Evolutionary conservation across 2,797 vertebrate species (phyloP).

Genomic region (Gorsachius magnificus): DNA sequence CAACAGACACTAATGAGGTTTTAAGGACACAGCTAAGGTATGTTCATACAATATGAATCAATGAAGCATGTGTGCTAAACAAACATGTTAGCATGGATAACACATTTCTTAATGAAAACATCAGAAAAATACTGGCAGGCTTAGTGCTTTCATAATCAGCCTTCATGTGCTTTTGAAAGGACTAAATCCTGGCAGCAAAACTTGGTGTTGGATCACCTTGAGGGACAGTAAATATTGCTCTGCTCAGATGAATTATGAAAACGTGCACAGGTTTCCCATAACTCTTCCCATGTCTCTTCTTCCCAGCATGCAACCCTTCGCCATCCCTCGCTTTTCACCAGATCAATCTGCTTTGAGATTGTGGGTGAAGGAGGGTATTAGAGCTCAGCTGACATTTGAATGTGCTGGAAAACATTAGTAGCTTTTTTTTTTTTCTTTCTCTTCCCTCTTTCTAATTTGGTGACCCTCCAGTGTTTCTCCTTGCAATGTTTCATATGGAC

Average conservation of each 20-base stretch:
- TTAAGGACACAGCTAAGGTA: conserved; percentile 3
- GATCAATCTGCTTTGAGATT: background rate
- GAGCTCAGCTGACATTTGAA: background rate
- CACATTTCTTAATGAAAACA: background rate
- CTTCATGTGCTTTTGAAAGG: background rate
- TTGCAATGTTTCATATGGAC: conserved; percentile 13
- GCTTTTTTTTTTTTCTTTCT: background rate
- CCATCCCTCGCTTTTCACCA: background rate
- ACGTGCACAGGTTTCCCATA: background rate
- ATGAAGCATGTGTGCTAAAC: background rate
- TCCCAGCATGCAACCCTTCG: background rate
- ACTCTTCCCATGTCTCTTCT: background rate
- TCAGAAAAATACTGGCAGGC: background rate
- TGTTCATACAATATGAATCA: conserved; percentile 27
- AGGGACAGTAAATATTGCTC: background rate
- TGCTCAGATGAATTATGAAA: background rate
- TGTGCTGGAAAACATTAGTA: background rate
- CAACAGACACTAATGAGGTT: background rate
- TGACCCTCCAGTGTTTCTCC: background rate
- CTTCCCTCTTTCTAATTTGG: background rate
- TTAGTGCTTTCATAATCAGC: background rate
- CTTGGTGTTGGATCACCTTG: background rate
- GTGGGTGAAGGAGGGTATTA: background rate
- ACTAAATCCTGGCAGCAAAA: background rate
- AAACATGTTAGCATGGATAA: background rate